Conservation (phyloP, 2,888 invertebrate genomes). For the Holacanthella duospinosa region DNA sequence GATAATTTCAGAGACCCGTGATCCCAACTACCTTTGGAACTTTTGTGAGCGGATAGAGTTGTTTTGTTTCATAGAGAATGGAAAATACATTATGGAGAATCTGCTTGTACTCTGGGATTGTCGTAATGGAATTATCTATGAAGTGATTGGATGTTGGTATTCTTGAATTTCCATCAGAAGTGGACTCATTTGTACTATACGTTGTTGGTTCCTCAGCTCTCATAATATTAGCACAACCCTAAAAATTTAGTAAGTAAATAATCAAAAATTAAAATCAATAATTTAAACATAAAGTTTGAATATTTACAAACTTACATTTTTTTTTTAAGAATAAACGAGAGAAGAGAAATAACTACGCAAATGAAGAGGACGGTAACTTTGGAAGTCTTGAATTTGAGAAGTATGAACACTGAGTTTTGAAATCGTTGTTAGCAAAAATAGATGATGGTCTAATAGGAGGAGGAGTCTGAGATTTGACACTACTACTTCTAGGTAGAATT, state of each 20-base stretch:
- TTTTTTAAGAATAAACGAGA: no score
- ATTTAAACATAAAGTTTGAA: not conserved
- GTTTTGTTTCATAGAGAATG: not conserved
- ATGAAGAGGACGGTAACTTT: not conserved
- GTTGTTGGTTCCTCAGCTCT: not conserved
- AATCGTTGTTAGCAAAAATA: conserved; percentile 2
- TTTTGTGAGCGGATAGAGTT: not conserved
- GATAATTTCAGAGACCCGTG: no score
- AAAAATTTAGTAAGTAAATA: not conserved
- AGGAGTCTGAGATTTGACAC: conserved; percentile 9
- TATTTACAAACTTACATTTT: not conserved
- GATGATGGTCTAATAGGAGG: conserved; percentile 8
- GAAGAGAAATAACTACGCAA: no score
- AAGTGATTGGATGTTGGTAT: not conserved
- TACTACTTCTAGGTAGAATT: conserved; percentile 28
- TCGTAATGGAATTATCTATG: not conserved
- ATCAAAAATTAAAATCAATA: not conserved
- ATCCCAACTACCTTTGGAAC: not conserved
- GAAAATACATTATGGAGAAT: conserved; percentile 29
- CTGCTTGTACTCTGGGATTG: conserved; percentile 31
- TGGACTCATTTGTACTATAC: not conserved
- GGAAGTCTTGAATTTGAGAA: not conserved
- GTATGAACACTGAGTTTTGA: conserved; percentile 1
- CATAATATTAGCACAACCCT: not conserved
- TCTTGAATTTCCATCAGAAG: no score